A percentile compares a stretch with the other conserved stretches of the same genome.
Conservation (phyloP, 2,797 vertebrate genomes). For the Salmo trutta region DNA sequence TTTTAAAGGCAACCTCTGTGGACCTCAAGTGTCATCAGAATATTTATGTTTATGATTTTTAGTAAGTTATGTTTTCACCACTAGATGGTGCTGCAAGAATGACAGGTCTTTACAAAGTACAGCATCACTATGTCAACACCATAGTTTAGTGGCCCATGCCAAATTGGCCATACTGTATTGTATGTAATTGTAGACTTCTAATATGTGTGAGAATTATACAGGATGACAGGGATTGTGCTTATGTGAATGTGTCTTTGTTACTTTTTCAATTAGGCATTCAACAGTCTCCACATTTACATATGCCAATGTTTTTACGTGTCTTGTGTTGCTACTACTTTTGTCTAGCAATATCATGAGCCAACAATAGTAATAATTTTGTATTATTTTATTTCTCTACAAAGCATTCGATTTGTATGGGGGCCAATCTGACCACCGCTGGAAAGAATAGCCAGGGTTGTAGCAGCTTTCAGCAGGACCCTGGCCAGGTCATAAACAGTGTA, state of each 20-base stretch:
- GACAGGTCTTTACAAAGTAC: background rate
- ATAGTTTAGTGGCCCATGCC: too few relatives aligned
- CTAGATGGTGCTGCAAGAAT: background rate
- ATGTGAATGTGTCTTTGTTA: background rate
- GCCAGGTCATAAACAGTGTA: constrained; percentile 11
- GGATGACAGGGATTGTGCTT: too few relatives aligned
- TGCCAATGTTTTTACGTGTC: background rate
- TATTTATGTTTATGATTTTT: background rate
- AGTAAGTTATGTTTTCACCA: background rate
- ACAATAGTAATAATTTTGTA: too few relatives aligned
- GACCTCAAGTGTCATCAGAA: background rate
- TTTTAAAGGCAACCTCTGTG: background rate
- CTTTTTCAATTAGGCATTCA: background rate
- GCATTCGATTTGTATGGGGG: background rate
- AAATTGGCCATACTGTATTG: background rate
- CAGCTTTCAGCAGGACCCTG: background rate
- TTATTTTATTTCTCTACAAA: too few relatives aligned
- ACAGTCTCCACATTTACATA: background rate
- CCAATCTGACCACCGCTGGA: background rate
- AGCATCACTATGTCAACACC: too few relatives aligned
- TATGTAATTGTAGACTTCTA: too few relatives aligned
- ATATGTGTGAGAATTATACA: too few relatives aligned
- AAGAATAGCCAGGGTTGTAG: background rate
- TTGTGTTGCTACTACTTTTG: background rate
- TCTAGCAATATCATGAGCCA: background rate